Evolutionary conservation across 2,797 vertebrate species (phyloP).

Genomic region (Austrolebias charrua): DNA sequence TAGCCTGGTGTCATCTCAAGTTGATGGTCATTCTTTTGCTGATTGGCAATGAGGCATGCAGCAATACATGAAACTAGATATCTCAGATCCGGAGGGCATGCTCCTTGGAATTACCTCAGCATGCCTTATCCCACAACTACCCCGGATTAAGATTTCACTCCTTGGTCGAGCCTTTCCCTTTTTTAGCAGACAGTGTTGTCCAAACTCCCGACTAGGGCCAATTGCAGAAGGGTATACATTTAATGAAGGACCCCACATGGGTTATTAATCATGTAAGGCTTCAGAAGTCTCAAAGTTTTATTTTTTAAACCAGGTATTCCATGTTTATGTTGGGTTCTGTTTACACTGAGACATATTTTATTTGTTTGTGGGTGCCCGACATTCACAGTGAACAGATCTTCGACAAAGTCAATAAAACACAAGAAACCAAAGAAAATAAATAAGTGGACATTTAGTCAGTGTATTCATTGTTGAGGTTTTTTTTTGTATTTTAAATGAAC

Average conservation of each 20-base stretch:
- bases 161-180: constrained; percentile 73
- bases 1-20: constrained; percentile 78
- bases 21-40: constrained; percentile 77
- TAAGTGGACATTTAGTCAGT: too few relatives aligned
- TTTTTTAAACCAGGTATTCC: constrained; percentile 38
- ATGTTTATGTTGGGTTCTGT: constrained; percentile 24
- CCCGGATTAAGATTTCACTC: constrained; percentile 69
- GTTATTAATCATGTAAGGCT: constrained; percentile 53
- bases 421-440: too few relatives aligned
- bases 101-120: constrained; percentile 68
- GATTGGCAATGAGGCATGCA: constrained; percentile 64
- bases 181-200: constrained; percentile 66
- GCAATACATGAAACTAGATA: constrained; percentile 66
- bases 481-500: too few relatives aligned
- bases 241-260: constrained; percentile 45
- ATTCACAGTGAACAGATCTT: too few relatives aligned
- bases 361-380: too few relatives aligned
- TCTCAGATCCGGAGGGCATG: constrained; percentile 66
- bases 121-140: constrained; percentile 37
- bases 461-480: too few relatives aligned
- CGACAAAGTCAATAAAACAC: too few relatives aligned
- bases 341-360: neutral
- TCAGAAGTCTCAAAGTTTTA: constrained; percentile 38
- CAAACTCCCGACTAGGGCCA: constrained; percentile 33
- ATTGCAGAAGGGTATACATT: constrained; percentile 50